Conservation (phyloP, 2,888 invertebrate species). For the Philaethria dido region DNA sequence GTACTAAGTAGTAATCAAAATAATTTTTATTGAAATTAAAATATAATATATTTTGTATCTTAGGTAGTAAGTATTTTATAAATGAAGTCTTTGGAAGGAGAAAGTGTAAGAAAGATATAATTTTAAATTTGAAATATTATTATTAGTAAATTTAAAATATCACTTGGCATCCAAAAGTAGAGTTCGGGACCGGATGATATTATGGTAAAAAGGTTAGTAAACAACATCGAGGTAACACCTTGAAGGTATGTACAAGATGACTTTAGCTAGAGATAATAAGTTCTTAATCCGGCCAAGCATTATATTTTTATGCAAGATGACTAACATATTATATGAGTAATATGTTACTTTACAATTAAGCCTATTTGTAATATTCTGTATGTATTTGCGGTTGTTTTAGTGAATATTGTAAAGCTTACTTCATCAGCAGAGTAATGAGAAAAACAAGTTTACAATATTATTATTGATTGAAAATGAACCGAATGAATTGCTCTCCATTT, state of each 20-base stretch:
- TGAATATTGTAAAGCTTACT: conserved; percentile 1
- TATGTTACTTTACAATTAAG: conserved; percentile 4
- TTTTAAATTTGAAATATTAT: too few species aligned
- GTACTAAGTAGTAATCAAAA: background rate
- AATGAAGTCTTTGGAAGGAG: too few species aligned
- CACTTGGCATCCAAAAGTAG: background rate
- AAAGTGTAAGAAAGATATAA: too few species aligned
- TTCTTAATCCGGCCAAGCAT: conserved; percentile 7
- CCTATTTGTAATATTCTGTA: background rate
- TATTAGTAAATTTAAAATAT: background rate
- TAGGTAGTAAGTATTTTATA: too few species aligned
- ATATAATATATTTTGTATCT: too few species aligned
- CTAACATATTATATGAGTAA: conserved; percentile 7
- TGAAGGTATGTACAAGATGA: conserved; percentile 45
- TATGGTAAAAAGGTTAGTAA: conserved; percentile 48
- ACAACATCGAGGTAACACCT: conserved; percentile 48
- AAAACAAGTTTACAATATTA: conserved; percentile 14
- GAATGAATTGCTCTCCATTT: background rate
- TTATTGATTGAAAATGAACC: background rate
- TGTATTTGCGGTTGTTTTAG: conserved; percentile 4
- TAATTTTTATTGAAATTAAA: too few species aligned
- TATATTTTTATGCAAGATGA: conserved; percentile 10
- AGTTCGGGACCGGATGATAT: conserved; percentile 39
- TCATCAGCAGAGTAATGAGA: conserved; percentile 9
- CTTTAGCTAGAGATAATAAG: conserved; percentile 19